Conservation (phyloP, 2,888 invertebrate species). For the Polyploca ridens region DNA sequence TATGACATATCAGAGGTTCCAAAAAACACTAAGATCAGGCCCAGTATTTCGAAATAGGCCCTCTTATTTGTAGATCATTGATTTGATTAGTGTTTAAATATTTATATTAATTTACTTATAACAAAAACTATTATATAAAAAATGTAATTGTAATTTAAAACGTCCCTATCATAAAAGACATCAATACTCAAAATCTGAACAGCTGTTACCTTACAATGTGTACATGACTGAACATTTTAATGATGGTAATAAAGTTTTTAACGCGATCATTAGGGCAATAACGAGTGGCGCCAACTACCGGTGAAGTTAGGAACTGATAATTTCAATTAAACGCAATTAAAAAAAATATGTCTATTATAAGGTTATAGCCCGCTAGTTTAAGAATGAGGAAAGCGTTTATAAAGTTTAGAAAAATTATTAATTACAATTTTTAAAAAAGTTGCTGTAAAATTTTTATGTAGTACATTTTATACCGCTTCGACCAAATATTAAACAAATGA, state of each 20-base stretch:
- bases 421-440: neutral
- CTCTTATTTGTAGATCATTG: too few species aligned
- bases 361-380: too few species aligned
- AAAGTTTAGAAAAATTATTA: too few species aligned
- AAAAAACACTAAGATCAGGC: too few species aligned
- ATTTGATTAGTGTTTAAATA: too few species aligned
- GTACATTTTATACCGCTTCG: too few species aligned
- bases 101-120: too few species aligned
- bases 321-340: neutral
- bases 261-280: conserved; percentile 28
- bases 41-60: too few species aligned
- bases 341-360: neutral
- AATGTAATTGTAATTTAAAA: neutral
- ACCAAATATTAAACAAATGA: neutral
- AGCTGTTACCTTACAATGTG: conserved; percentile 13
- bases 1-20: too few species aligned
- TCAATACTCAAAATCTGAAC: neutral
- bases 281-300: conserved; percentile 38
- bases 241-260: conserved; percentile 29
- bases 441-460: too few species aligned
- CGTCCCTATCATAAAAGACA: neutral
- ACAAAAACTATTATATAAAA: too few species aligned
- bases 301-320: conserved; percentile 15
- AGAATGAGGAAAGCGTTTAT: too few species aligned
- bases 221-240: conserved; percentile 25